Evolutionary conservation across 2,888 invertebrate species (phyloP).

Genomic region (Epistrophe grossulariae): DNA sequence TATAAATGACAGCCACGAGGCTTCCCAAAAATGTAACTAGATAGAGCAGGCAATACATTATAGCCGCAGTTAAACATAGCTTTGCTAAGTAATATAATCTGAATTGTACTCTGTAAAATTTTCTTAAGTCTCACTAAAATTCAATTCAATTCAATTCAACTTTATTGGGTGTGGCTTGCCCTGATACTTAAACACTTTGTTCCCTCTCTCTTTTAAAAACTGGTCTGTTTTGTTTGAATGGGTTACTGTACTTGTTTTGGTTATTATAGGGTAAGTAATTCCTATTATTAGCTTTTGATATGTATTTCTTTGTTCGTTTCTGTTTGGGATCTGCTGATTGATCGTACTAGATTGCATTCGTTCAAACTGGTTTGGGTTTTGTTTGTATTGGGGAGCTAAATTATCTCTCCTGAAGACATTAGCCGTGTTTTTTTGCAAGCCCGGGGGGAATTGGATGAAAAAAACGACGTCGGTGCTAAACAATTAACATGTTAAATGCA

Average conservation of each 20-base stretch:
- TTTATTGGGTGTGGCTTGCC: not conserved
- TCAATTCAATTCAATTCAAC: no score
- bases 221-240: slow-evolving; percentile 25
- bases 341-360: slow-evolving; percentile 27
- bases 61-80: no score
- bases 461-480: no score
- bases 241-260: slow-evolving; percentile 16
- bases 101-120: no score
- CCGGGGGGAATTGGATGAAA: no score
- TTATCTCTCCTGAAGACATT: slow-evolving; percentile 25
- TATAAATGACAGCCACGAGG: no score
- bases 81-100: no score
- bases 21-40: no score
- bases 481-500: no score
- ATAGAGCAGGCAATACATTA: no score
- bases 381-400: slow-evolving; percentile 22
- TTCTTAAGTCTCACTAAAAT: no score
- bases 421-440: no score
- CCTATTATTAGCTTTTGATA: slow-evolving; percentile 11
- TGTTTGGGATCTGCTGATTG: slow-evolving; percentile 11
- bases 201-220: slow-evolving; percentile 17
- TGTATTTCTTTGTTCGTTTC: slow-evolving; percentile 24
- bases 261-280: slow-evolving; percentile 15
- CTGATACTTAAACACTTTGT: slow-evolving; percentile 12
- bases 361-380: slow-evolving; percentile 22